These are phyloP conservation scores for Lamellibrachia columna DNA, from an alignment of 2,888 invertebrate species.

Conservation along the genomic window DNA sequence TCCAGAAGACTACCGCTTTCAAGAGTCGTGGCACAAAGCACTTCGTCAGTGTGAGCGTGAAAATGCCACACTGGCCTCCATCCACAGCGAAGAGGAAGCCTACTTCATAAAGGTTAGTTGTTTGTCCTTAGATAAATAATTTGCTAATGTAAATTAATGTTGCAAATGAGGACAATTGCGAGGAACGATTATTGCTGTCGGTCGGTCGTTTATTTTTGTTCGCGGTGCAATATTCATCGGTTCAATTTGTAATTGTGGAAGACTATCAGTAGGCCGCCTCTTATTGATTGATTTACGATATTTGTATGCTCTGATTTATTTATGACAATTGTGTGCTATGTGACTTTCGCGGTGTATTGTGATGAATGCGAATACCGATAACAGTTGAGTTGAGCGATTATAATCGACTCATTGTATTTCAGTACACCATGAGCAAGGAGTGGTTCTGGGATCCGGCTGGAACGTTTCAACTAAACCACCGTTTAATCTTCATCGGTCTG, in stretches of 20 bases:
- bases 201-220: background rate
- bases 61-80: conserved; percentile 32
- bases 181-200: background rate
- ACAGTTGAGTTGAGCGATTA: background rate
- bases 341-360: too few relatives aligned
- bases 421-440: conserved; percentile 32
- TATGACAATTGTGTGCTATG: too few relatives aligned
- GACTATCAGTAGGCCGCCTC: too few relatives aligned
- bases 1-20: conserved; percentile 30
- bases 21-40: conserved; percentile 34
- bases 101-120: conserved; percentile 39
- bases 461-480: conserved; percentile 32
- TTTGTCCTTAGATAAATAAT: background rate
- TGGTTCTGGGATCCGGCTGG: conserved; percentile 37
- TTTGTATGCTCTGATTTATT: too few relatives aligned
- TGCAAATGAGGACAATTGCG: background rate
- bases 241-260: too few relatives aligned
- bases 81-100: conserved; percentile 38
- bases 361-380: background rate
- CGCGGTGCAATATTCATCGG: background rate
- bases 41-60: conserved; percentile 32
- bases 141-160: background rate
- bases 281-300: too few relatives aligned
- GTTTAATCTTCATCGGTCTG: conserved; percentile 36
- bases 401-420: background rate